These are phyloP conservation scores for Callinectes sapidus DNA, from an alignment of 2,888 invertebrate genomes.

Conservation along the genomic window DNA sequence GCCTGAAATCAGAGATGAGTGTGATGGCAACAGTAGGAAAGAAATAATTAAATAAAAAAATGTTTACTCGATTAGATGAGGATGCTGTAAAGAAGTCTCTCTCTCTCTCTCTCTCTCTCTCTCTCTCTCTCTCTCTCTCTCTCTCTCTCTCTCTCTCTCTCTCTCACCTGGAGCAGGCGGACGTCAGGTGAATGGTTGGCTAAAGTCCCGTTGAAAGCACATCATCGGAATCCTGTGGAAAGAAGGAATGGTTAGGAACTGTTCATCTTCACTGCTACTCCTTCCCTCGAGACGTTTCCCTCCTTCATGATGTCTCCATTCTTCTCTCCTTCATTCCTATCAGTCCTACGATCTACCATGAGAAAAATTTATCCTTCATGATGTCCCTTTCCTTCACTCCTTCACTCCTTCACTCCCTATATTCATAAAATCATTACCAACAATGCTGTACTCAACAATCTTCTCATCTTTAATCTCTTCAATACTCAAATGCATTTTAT, in stretches of 20 bases:
- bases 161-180: constrained; percentile 48
- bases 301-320: background rate
- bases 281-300: background rate
- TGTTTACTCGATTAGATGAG: no score
- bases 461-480: no score
- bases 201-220: constrained; percentile 58
- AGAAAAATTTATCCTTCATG: no score
- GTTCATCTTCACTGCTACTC: background rate
- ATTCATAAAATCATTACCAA: no score
- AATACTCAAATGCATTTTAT: no score
- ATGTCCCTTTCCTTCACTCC: no score
- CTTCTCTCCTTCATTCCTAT: background rate
- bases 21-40: no score
- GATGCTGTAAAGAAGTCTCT: background rate
- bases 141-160: constrained; percentile 44
- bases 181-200: constrained; percentile 59
- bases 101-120: constrained; percentile 36
- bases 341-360: background rate
- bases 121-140: constrained; percentile 39
- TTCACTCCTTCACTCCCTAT: no score
- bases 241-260: background rate
- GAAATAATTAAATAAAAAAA: no score
- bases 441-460: no score
- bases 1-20: no score
- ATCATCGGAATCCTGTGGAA: constrained; percentile 47